Evolutionary conservation across 2,888 invertebrate species (phyloP).

Genomic region (Apodemia zela): DNA sequence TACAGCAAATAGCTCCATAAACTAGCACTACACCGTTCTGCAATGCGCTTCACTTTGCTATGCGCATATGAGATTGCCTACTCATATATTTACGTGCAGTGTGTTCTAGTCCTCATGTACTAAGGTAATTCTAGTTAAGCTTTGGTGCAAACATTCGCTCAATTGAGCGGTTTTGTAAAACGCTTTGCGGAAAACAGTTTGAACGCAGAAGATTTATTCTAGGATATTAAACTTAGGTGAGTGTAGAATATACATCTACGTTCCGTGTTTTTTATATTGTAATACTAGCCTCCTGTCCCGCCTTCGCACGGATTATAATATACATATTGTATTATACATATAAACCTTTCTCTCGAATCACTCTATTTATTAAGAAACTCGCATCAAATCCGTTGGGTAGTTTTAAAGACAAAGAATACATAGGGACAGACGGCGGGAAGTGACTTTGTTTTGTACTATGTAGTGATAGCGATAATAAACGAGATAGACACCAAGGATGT

Average conservation of each 20-base stretch:
- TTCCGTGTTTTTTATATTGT: neutral
- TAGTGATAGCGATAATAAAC: too few relatives aligned
- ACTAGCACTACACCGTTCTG: conserved; percentile 2
- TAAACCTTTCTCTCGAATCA: too few relatives aligned
- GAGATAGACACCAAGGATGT: too few relatives aligned
- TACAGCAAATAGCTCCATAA: neutral
- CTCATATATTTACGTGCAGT: conserved; percentile 17
- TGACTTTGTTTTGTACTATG: too few relatives aligned
- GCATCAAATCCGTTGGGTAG: too few relatives aligned
- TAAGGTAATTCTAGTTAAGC: conserved; percentile 15
- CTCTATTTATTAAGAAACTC: too few relatives aligned
- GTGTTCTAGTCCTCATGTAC: conserved; percentile 15
- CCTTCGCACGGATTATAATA: too few relatives aligned
- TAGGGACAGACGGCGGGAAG: too few relatives aligned
- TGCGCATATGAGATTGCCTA: conserved; percentile 17
- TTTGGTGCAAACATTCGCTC: conserved; percentile 9
- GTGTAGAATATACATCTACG: neutral
- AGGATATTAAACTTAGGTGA: too few relatives aligned
- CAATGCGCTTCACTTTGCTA: conserved; percentile 16
- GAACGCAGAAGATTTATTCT: neutral
- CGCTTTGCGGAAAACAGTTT: neutral
- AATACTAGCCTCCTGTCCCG: too few relatives aligned
- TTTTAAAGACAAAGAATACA: too few relatives aligned
- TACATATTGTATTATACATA: too few relatives aligned
- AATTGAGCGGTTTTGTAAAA: conserved; percentile 16